Conservation (phyloP, 2,888 invertebrate genomes). For the Apamea crenata region DNA sequence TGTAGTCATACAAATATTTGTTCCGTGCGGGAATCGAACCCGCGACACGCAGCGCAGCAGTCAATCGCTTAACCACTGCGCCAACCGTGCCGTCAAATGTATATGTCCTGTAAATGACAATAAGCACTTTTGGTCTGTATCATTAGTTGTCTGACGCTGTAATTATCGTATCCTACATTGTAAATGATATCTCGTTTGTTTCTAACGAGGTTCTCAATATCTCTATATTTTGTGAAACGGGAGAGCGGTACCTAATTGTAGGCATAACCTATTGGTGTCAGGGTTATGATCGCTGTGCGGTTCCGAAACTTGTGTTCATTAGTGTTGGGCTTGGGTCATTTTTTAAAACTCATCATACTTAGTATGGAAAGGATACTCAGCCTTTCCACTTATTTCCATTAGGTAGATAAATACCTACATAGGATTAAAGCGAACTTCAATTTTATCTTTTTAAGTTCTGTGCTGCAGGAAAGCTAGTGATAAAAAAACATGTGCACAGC, state of each 20-base stretch:
- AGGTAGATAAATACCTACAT: neutral
- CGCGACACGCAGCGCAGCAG: too few species aligned
- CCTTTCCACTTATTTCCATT: neutral
- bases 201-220: constrained; percentile 17
- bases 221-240: constrained; percentile 9
- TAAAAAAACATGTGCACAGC: neutral
- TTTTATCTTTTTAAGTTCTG: neutral
- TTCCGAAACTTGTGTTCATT: constrained; percentile 19
- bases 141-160: constrained; percentile 41
- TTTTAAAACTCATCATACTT: neutral
- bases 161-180: constrained; percentile 26
- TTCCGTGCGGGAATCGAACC: too few species aligned
- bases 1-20: too few species aligned
- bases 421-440: neutral
- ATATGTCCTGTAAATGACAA: constrained; percentile 26
- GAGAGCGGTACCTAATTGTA: constrained; percentile 4
- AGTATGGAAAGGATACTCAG: neutral
- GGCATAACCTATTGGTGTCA: neutral
- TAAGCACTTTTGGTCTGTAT: constrained; percentile 13
- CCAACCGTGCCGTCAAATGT: too few species aligned
- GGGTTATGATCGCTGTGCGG: constrained; percentile 2
- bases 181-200: constrained; percentile 29
- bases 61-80: too few species aligned
- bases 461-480: neutral
- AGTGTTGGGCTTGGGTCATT: neutral